Percentiles rank a stretch among this genome's conserved stretches.
phyloP scores from a whole-genome alignment of 2,113 vertebrate species.

The Ptyas mucosa region DNA sequence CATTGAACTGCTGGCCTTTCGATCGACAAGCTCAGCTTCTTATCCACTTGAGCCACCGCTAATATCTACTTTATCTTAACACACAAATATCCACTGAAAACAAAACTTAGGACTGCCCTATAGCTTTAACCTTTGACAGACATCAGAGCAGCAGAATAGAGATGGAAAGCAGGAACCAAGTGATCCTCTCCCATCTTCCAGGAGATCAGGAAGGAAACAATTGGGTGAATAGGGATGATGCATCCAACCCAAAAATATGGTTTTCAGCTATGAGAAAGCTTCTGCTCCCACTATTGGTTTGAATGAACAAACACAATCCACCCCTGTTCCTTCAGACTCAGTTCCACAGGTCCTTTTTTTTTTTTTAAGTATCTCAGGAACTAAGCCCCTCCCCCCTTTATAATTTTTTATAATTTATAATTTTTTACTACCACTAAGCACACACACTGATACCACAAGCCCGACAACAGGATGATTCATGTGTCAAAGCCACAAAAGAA shows the following conservation, averaged over 20 bases:
- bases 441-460: neutral
- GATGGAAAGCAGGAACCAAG: neutral
- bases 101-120: neutral
- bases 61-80: neutral
- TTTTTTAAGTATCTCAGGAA: neutral
- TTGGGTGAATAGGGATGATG: neutral
- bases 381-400: neutral
- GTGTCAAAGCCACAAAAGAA: neutral
- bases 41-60: too few relatives aligned
- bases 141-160: neutral
- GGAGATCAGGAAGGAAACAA: neutral
- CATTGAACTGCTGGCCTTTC: too few relatives aligned
- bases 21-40: too few relatives aligned
- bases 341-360: neutral
- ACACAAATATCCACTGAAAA: neutral
- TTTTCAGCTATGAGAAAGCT: neutral
- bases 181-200: neutral
- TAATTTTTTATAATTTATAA: neutral
- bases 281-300: neutral
- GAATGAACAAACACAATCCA: neutral
- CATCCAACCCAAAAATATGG: neutral
- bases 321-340: neutral
- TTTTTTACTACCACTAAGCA: neutral
- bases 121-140: neutral
- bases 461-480: neutral